Evolutionary conservation across 2,113 vertebrate species (phyloP).

Genomic region (Suricata suricatta): DNA sequence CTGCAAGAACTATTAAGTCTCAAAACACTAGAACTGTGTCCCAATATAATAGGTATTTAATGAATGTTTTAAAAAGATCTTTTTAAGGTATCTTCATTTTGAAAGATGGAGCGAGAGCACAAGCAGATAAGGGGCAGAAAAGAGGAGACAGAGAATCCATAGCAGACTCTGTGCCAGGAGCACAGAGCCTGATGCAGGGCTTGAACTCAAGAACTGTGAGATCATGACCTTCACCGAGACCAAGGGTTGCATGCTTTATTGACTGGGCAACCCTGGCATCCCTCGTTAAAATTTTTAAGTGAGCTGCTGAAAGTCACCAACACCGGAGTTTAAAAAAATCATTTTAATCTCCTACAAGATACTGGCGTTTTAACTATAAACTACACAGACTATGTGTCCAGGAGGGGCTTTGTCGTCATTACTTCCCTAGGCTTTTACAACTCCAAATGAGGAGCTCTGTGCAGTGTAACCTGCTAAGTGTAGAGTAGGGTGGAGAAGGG

Average conservation of each 20-base stretch:
- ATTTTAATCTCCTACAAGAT: not conserved
- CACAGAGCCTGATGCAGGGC: no score
- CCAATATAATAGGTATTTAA: not conserved
- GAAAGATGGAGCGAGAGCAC: no score
- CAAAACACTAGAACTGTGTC: not conserved
- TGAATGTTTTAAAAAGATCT: not conserved
- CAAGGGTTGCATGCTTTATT: no score
- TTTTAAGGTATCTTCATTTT: not conserved
- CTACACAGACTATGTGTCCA: no score
- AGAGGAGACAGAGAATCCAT: no score
- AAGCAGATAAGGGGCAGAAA: no score
- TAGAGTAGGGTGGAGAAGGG: rapidly evolving
- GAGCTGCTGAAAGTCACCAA: not conserved
- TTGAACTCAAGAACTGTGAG: no score
- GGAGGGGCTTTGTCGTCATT: not conserved
- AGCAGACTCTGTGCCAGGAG: no score
- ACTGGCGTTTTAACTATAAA: not conserved
- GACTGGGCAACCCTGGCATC: no score
- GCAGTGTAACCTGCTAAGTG: not conserved
- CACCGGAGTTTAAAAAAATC: not conserved
- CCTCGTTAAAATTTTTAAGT: not conserved
- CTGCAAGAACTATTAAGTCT: rapidly evolving
- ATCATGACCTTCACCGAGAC: no score
- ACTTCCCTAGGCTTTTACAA: not conserved
- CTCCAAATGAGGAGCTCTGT: not conserved